phyloP scores from a whole-genome alignment of 2,888 invertebrate species.

The Loripinus fragilis region DNA sequence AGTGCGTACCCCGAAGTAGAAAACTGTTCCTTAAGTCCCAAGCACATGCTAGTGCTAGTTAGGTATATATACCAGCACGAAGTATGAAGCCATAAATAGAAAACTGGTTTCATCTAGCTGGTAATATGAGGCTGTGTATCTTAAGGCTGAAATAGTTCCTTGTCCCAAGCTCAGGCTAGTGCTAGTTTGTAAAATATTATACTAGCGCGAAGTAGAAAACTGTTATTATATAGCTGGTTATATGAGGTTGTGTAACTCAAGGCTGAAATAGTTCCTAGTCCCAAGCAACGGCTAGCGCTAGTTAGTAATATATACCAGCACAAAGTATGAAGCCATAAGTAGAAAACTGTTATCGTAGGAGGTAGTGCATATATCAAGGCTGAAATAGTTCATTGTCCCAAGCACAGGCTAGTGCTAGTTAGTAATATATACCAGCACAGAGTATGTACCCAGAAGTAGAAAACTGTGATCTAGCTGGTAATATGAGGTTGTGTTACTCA shows the following conservation, averaged over 20 bases:
- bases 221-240: background rate
- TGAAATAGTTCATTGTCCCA: no score
- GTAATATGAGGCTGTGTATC: background rate
- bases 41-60: slow-evolving; percentile 4
- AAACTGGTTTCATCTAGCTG: background rate
- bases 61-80: background rate
- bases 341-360: background rate
- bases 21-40: background rate
- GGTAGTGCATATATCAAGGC: no score
- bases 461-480: no score
- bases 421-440: no score
- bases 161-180: slow-evolving; percentile 3
- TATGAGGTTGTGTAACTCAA: background rate
- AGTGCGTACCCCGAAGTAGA: no score
- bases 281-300: slow-evolving; percentile 1
- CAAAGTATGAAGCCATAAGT: slow-evolving; percentile 11
- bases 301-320: background rate
- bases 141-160: background rate
- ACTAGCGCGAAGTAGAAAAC: background rate
- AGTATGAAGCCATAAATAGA: background rate
- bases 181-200: background rate
- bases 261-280: background rate
- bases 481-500: no score
- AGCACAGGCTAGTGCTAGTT: no score
- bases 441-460: no score